Evolutionary conservation across 2,113 vertebrate genomes (phyloP).

Genomic region (Pithys albifrons): DNA sequence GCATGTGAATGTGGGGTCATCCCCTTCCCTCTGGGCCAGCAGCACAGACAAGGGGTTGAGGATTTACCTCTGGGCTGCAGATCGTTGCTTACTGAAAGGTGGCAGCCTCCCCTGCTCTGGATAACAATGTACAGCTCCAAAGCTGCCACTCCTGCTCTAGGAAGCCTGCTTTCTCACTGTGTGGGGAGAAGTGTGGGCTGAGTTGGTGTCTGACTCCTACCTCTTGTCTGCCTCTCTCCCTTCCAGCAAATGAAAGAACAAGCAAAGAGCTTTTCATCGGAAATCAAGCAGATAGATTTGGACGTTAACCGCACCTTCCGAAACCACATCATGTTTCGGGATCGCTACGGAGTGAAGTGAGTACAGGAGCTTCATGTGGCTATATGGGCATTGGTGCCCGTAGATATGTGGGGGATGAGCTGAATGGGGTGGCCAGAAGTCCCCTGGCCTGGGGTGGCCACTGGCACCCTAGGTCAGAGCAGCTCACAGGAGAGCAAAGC

Average conservation of each 20-base stretch:
- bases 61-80: not conserved
- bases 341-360: conserved; percentile 92
- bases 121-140: not conserved
- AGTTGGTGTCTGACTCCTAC: not conserved
- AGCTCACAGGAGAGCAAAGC: not conserved
- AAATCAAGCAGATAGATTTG: conserved; percentile 93
- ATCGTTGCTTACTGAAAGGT: not conserved
- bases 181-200: not conserved
- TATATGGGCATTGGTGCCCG: fast-evolving
- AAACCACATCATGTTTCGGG: conserved; percentile 94
- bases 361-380: not conserved
- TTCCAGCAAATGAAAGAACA: conserved; percentile 89
- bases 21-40: not conserved
- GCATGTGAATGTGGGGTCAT: fast-evolving
- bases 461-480: not conserved
- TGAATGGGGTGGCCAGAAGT: not conserved
- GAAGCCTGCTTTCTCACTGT: not conserved
- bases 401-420: not conserved
- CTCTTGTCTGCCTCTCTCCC: not conserved
- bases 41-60: not conserved
- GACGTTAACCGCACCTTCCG: conserved; percentile 93
- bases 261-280: conserved; percentile 82
- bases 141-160: not conserved
- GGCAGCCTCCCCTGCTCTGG: not conserved
- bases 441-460: not conserved